Conservation (phyloP, 2,888 invertebrate genomes). For the Eueremaeus valkanovi region DNA sequence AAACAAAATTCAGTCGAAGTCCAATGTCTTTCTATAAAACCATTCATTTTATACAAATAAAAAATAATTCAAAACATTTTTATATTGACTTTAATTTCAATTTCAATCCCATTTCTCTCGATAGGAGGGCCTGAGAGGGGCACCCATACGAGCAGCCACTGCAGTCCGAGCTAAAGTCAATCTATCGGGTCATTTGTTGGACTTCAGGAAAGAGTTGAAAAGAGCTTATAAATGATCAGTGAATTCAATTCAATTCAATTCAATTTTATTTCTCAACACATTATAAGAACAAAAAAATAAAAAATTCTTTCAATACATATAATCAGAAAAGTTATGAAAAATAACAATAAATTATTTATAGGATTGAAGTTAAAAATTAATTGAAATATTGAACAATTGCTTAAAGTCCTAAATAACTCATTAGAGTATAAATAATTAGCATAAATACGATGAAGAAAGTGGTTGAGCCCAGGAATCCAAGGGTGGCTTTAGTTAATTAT, state of each 20-base stretch:
- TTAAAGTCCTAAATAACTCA: constrained; percentile 44
- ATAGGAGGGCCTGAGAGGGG: neutral
- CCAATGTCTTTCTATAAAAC: constrained; percentile 19
- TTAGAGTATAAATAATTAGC: constrained; percentile 45
- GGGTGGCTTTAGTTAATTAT: constrained; percentile 44
- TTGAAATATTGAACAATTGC: neutral
- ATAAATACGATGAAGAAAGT: constrained; percentile 45
- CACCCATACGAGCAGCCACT: neutral
- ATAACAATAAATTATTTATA: neutral
- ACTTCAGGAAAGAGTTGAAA: constrained; percentile 13
- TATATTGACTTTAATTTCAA: neutral
- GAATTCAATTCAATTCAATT: neutral
- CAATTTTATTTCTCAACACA: neutral
- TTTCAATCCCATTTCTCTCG: neutral
- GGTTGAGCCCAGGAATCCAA: constrained; percentile 45
- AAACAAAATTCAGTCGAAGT: neutral
- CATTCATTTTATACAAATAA: constrained; percentile 30
- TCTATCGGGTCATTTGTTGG: neutral
- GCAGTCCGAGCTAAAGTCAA: neutral
- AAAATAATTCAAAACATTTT: neutral
- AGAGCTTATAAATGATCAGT: neutral
- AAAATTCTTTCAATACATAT: neutral
- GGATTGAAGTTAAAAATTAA: neutral
- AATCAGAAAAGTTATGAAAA: neutral
- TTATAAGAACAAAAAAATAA: neutral